Conservation (phyloP, 1,140 invertebrate genomes). For the Ylistrum balloti region DNA sequence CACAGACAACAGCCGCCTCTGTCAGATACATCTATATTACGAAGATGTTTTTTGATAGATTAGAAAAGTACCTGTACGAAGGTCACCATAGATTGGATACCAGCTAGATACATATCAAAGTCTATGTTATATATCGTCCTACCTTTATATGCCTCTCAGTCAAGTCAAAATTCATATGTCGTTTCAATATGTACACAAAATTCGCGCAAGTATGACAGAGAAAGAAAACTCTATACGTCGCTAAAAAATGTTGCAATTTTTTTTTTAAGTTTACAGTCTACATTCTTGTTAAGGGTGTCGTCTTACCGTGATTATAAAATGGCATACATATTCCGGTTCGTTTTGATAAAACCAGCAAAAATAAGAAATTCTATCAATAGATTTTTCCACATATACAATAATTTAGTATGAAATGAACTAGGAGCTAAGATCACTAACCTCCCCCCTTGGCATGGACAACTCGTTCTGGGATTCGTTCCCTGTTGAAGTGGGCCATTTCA, state of each 20-base stretch:
- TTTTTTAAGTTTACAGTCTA: no score
- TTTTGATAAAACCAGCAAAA: no score
- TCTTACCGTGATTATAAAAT: no score
- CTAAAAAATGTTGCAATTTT: no score
- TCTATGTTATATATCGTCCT: background rate
- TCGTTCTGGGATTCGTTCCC: constrained; percentile 97
- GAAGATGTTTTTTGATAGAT: background rate
- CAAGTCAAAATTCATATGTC: background rate
- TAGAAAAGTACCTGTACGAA: background rate
- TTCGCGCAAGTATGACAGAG: background rate
- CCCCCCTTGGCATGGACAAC: constrained; percentile 99
- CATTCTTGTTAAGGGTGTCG: no score
- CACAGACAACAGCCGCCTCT: background rate
- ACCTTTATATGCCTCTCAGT: background rate
- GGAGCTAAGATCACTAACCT: constrained; percentile 83
- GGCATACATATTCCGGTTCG: no score
- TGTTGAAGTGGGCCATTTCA: constrained; percentile 93
- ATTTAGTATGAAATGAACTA: no score
- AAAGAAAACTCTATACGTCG: no score
- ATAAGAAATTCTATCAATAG: no score
- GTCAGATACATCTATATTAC: background rate
- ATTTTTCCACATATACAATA: no score
- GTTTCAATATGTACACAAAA: background rate
- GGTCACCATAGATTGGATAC: background rate
- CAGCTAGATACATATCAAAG: no score